phyloP scores from a whole-genome alignment of 2,113 vertebrate species.

The Sander vitreus region DNA sequence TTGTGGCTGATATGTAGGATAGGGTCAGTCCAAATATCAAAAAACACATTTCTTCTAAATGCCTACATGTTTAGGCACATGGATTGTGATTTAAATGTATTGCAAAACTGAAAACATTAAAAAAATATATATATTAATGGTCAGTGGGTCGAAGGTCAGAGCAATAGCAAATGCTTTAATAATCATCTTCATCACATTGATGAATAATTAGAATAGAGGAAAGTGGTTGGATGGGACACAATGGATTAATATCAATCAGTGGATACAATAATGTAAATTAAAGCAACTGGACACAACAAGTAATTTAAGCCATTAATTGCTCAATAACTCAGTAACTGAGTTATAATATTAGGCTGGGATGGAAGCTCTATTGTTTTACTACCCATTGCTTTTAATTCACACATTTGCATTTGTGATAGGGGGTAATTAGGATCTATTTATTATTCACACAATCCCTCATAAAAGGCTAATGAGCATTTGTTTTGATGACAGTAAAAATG shows the following conservation, averaged over 20 bases:
- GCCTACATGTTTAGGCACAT: neutral
- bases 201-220: neutral
- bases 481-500: conserved; percentile 85
- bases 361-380: conserved; percentile 66
- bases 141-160: conserved; percentile 17
- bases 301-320: conserved; percentile 56
- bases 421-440: conserved; percentile 84
- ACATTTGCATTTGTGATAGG: conserved; percentile 80
- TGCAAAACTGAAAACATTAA: neutral
- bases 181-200: conserved; percentile 4
- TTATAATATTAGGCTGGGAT: conserved; percentile 27
- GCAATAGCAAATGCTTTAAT: neutral
- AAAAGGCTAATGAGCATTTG: conserved; percentile 85
- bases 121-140: neutral
- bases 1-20: neutral
- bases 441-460: conserved; percentile 83
- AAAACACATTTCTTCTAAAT: neutral
- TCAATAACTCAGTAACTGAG: conserved; percentile 61
- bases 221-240: neutral
- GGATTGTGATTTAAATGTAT: neutral
- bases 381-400: conserved; percentile 65
- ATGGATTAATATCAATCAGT: conserved; percentile 23
- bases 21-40: neutral
- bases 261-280: conserved; percentile 30
- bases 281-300: conserved; percentile 50